These are phyloP conservation scores for Pygocentrus nattereri DNA, from an alignment of 2,797 vertebrate genomes.

Conservation along the genomic window DNA sequence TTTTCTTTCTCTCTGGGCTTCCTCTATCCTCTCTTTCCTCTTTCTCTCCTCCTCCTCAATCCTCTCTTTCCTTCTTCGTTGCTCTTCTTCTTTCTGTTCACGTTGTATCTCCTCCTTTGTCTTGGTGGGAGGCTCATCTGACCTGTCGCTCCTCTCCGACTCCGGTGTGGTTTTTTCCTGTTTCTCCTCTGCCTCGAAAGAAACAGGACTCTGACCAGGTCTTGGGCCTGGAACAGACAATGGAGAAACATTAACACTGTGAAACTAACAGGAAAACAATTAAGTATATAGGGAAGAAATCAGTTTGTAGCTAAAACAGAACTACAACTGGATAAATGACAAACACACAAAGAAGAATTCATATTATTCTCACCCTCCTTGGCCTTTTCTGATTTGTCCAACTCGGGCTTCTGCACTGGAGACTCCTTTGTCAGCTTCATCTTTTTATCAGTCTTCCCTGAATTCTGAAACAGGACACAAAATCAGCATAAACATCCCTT, in stretches of 20 bases:
- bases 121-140: conserved; percentile 49
- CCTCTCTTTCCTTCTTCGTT: conserved; percentile 69
- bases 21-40: conserved; percentile 51
- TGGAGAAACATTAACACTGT: not conserved
- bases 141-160: conserved; percentile 48
- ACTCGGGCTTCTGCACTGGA: conserved; percentile 65
- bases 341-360: not conserved
- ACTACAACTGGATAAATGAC: not conserved
- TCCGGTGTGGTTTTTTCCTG: conserved; percentile 68
- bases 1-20: conserved; percentile 62
- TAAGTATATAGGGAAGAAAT: too few species aligned
- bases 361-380: conserved; percentile 82
- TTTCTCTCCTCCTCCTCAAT: conserved; percentile 56
- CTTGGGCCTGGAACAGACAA: conserved; percentile 58
- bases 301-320: too few species aligned
- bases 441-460: conserved; percentile 77
- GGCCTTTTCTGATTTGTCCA: conserved; percentile 74
- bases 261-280: not conserved
- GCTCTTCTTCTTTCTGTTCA: conserved; percentile 69
- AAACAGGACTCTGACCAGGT: conserved; percentile 71
- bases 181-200: conserved; percentile 75
- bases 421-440: conserved; percentile 82
- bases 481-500: not conserved
- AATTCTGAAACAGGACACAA: conserved; percentile 57
- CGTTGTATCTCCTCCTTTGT: conserved; percentile 44